phyloP scores from a whole-genome alignment of 2,113 vertebrate genomes.

The Hemiprocne comata region DNA sequence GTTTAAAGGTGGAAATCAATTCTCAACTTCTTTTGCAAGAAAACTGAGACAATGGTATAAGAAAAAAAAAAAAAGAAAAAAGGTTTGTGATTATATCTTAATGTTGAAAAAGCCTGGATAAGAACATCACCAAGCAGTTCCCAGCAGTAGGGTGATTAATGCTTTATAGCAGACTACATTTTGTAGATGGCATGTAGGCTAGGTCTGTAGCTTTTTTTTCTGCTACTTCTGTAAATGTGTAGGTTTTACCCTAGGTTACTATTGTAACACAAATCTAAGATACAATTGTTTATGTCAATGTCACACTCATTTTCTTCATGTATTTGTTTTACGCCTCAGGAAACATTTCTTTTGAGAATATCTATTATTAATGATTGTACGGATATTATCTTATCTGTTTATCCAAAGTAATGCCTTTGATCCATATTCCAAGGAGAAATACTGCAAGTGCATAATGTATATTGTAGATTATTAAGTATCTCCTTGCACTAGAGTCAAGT shows the following conservation, averaged over 20 bases:
- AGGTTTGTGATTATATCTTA: not conserved
- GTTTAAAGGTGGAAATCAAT: not conserved
- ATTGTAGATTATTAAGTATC: not conserved
- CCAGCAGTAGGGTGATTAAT: not conserved
- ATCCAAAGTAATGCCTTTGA: constrained; percentile 15
- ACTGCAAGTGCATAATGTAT: not conserved
- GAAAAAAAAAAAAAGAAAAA: not conserved
- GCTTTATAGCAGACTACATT: not conserved
- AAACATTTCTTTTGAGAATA: not conserved
- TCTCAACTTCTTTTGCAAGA: not conserved
- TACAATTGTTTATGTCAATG: constrained; percentile 42
- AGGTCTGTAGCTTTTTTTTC: not conserved
- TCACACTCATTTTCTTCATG: constrained; percentile 26
- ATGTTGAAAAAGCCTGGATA: not conserved
- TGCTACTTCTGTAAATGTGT: not conserved
- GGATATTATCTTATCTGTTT: constrained; percentile 10
- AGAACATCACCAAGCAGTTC: not conserved
- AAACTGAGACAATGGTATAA: not conserved
- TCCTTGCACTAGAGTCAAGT: not conserved
- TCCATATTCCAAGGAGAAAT: constrained; percentile 1
- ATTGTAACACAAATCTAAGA: constrained; percentile 28
- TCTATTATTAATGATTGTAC: constrained; percentile 11
- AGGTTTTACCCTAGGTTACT: constrained; percentile 30
- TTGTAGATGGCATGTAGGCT: not conserved
- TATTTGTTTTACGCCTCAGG: not conserved